Percentiles rank a stretch among this genome's conserved stretches.
These are phyloP conservation scores for Danio choprae DNA, from an alignment of 2,797 vertebrate species.

Conservation along the genomic window DNA sequence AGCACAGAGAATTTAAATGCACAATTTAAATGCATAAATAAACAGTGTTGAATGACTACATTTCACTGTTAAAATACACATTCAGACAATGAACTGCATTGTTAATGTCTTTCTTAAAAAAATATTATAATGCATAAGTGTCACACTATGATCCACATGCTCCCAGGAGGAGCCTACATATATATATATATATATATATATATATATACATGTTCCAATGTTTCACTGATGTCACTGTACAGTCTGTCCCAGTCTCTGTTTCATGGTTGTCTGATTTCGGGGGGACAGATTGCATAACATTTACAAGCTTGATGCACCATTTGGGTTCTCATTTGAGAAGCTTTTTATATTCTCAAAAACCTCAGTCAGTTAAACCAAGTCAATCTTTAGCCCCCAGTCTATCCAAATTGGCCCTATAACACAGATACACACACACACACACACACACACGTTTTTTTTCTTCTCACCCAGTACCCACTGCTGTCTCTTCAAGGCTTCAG, in stretches of 20 bases:
- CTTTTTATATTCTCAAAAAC: slow-evolving; percentile 15
- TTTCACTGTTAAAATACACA: too few species aligned
- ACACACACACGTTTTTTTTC: not conserved
- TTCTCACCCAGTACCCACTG: not conserved
- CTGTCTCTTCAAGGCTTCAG: slow-evolving; percentile 1
- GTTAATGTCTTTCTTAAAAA: not conserved
- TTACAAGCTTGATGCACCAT: slow-evolving; percentile 16
- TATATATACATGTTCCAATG: not conserved
- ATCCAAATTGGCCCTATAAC: not conserved
- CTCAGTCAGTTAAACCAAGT: slow-evolving; percentile 12
- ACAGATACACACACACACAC: not conserved
- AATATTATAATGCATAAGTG: not conserved
- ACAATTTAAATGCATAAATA: too few species aligned
- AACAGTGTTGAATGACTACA: too few species aligned
- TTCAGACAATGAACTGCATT: not conserved
- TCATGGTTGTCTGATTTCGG: slow-evolving; percentile 28
- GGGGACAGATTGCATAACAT: slow-evolving; percentile 31
- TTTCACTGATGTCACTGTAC: slow-evolving; percentile 25
- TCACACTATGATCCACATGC: not conserved
- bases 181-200: too few species aligned
- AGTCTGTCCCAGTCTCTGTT: slow-evolving; percentile 20
- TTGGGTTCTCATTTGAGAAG: slow-evolving; percentile 14
- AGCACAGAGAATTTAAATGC: too few species aligned
- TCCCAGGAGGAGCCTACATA: not conserved
- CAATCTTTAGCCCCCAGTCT: slow-evolving; percentile 4